Base-by-base conservation (phyloP, 2,113 vertebrate species). In the Artemisiospiza belli region DNA sequence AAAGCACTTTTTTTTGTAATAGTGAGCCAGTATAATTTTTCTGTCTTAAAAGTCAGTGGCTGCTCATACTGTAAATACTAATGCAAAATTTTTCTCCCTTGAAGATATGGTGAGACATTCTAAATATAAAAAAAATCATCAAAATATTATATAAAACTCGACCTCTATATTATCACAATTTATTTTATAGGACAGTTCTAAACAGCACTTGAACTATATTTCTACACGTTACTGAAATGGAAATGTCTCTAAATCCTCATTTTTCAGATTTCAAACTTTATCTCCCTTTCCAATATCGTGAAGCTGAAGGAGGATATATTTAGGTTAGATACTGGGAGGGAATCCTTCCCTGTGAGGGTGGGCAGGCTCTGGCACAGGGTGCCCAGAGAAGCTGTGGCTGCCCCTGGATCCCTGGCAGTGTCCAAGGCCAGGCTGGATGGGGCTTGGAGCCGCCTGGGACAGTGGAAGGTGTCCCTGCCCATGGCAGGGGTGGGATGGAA, bases 381-480 rank as follows among this genome's bases (percentile, higher is more conserved):
- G 39, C 39, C 39, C 39, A 39, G 39, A 39, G 61, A 4, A 54
- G 61, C 31, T 66, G 37, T 54, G 47, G 61, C 61, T 54, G 61
- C 6, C 9, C 31, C 39, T 51, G 74, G 46, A 66, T 54, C 39
- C 37, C 76, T 79, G 49, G 39, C 0, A 55, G 33, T 46, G 62
- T 0, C 51, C 77, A 12, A 46, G 33, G 76, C 39, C 33, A 35
- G 76, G 20, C 0, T 79, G 61, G 76, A 64, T 0, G 0, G 61
- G 11, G 31, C 37, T 52, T 8, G 59, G 59, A 43, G 37, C 14
- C 17, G 0, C 8, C 24, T 58, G 57, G 57, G 21, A 1, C 0
- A 15, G 21, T 64, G 49, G 49, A 6, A 66, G 39, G 15, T 55
- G 51, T 55, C 39, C 41, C 51, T 46, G 62, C 15, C 30, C 33